These are phyloP conservation scores for Girardia tigrina DNA, from an alignment of 2,888 invertebrate genomes.

Conservation along the genomic window DNA sequence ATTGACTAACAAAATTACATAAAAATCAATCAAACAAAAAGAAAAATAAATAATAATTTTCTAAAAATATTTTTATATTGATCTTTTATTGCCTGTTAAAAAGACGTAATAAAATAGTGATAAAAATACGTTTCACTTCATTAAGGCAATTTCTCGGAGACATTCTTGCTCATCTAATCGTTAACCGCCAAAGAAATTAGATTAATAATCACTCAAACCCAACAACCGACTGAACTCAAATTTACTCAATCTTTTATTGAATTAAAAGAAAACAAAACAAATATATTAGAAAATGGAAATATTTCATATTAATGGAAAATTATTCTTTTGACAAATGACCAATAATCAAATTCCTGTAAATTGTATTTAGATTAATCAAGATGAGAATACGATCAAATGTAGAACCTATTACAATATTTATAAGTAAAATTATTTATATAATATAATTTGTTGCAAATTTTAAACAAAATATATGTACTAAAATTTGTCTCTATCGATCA, in stretches of 20 bases:
- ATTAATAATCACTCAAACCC: not conserved
- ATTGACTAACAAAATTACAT: too few species aligned
- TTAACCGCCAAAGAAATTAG: slow-evolving; percentile 23
- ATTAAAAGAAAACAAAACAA: not conserved
- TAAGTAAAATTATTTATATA: too few species aligned
- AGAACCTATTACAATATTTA: too few species aligned
- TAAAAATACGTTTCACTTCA: not conserved
- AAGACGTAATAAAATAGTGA: not conserved
- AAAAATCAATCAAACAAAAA: too few species aligned
- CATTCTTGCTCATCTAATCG: not conserved
- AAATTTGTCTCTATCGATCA: too few species aligned
- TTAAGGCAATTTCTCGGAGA: not conserved
- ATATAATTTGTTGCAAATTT: too few species aligned
- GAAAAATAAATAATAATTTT: too few species aligned
- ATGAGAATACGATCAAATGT: not conserved
- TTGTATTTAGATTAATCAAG: too few species aligned
- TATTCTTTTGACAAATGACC: not conserved
- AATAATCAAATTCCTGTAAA: not conserved
- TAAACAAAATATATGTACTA: too few species aligned
- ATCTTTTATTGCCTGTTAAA: too few species aligned
- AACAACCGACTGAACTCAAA: not conserved
- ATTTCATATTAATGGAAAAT: not conserved
- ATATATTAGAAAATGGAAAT: not conserved
- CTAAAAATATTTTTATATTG: too few species aligned
- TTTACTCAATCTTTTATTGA: not conserved